phyloP scores from a whole-genome alignment of 2,113 vertebrate species.

The Callionymus lyra region DNA sequence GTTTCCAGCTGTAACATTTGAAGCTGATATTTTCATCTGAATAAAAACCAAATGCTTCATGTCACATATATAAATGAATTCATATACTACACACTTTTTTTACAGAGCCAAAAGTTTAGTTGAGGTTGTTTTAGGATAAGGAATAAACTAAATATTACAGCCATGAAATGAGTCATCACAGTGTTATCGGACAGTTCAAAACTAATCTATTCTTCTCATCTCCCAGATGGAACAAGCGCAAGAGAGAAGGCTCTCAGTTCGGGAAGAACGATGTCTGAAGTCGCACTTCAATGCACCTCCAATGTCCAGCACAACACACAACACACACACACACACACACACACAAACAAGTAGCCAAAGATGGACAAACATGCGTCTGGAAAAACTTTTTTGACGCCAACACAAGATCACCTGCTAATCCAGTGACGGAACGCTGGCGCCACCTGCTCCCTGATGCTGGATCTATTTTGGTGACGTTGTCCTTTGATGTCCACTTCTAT shows the following conservation, averaged over 20 bases:
- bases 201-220: conserved; percentile 1
- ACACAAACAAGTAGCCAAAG: conserved; percentile 41
- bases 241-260: conserved; percentile 57
- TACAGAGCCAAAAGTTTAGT: no score
- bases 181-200: no score
- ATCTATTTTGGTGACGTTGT: conserved; percentile 19
- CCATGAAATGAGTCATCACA: no score
- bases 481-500: conserved; percentile 7
- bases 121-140: no score
- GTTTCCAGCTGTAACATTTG: no score
- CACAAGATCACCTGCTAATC: conserved; percentile 19
- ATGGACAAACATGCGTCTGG: no score
- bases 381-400: no score
- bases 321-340: neutral
- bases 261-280: conserved; percentile 36
- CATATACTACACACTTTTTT: no score
- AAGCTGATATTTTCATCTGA: no score
- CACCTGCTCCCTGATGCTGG: neutral
- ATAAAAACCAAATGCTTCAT: no score
- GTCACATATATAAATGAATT: no score
- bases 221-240: conserved; percentile 59
- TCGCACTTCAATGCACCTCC: conserved; percentile 6
- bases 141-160: no score
- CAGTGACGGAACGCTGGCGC: conserved; percentile 10
- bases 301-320: neutral